phyloP scores from a whole-genome alignment of 2,113 vertebrate species.

The Psettodes erumei region DNA sequence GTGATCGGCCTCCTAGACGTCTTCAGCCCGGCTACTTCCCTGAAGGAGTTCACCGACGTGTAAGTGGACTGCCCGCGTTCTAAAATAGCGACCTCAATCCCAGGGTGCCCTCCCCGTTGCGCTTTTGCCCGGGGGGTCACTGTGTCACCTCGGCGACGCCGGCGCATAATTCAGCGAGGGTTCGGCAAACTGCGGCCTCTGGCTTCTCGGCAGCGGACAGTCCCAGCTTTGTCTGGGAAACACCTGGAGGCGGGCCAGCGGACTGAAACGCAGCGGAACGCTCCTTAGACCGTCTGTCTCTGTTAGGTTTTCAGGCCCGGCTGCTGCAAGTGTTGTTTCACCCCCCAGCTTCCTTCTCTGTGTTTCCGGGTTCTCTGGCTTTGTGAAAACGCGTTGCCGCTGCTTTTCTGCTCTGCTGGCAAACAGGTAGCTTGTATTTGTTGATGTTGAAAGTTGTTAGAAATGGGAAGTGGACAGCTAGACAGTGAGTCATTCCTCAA shows the following conservation, averaged over 20 bases:
- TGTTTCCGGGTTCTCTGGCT: conserved; percentile 32
- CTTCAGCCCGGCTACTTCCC: conserved; percentile 91
- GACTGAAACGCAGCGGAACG: conserved; percentile 51
- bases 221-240: conserved; percentile 50
- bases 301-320: conserved; percentile 43
- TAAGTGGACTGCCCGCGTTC: conserved; percentile 84
- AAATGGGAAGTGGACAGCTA: conserved; percentile 52
- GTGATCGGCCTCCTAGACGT: conserved; percentile 97
- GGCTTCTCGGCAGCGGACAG: conserved; percentile 40
- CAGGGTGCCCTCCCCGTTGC: neutral
- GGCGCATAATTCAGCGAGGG: neutral
- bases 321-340: conserved; percentile 42
- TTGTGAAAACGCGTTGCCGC: conserved; percentile 6
- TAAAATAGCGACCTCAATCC: neutral
- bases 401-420: neutral
- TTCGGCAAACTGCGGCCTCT: conserved; percentile 1
- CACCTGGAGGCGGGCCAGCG: conserved; percentile 61
- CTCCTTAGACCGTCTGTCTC: conserved; percentile 30
- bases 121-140: neutral
- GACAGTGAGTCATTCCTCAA: conserved; percentile 16
- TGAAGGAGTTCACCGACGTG: conserved; percentile 98
- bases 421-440: conserved; percentile 37
- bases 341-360: conserved; percentile 36
- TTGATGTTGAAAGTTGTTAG: conserved; percentile 39
- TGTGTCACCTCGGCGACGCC: neutral